Conservation (phyloP, 2,113 vertebrate species). For the Todiramphus saurophagus region DNA sequence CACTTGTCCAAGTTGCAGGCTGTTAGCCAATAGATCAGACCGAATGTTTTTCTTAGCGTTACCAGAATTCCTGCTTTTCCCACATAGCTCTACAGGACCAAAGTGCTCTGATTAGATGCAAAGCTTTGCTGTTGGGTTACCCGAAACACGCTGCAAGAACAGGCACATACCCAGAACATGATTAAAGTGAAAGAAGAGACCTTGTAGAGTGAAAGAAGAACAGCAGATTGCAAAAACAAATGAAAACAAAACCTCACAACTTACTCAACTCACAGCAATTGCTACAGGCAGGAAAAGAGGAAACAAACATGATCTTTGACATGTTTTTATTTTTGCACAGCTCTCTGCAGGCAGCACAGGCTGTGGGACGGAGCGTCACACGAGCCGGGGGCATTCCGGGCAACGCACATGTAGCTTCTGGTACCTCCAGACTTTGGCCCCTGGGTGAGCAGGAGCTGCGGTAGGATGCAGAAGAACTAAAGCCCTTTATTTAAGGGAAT, state of each 20-base stretch:
- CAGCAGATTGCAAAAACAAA: conserved; percentile 9
- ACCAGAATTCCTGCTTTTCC: neutral
- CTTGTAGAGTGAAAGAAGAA: neutral
- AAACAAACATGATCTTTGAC: fast-evolving
- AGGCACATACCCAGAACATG: fast-evolving
- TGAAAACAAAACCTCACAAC: neutral
- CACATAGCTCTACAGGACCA: neutral
- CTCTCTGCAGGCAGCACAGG: neutral
- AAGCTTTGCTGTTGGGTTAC: neutral
- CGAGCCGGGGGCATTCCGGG: fast-evolving
- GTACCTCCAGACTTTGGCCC: fast-evolving
- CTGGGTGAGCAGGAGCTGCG: neutral
- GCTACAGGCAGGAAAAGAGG: neutral
- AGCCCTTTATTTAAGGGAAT: neutral
- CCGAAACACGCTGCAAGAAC: fast-evolving
- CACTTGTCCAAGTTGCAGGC: neutral
- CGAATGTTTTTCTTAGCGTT: neutral
- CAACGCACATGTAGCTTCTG: neutral
- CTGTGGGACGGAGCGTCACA: neutral
- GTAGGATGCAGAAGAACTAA: neutral
- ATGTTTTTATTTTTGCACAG: neutral
- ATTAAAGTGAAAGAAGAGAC: neutral
- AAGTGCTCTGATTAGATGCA: neutral
- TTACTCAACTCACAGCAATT: neutral
- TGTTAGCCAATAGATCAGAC: neutral